Evolutionary conservation across 2,113 vertebrate genomes (phyloP).

Genomic region (Polypterus bichir): DNA sequence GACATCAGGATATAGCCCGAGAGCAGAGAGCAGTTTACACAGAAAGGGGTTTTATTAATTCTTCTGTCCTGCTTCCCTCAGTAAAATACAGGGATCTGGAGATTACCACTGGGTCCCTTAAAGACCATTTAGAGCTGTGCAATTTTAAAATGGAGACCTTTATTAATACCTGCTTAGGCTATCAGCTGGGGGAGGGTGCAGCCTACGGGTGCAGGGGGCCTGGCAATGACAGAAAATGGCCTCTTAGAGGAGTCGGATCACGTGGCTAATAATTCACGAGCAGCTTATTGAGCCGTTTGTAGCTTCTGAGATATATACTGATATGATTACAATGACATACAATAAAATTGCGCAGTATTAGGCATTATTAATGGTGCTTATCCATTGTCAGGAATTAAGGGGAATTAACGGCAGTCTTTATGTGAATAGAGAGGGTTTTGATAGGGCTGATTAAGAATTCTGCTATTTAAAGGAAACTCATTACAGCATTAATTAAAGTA

Average conservation of each 20-base stretch:
- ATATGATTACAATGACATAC: conserved; percentile 68
- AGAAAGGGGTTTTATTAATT: conserved; percentile 72
- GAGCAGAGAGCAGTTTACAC: conserved; percentile 66
- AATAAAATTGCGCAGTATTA: conserved; percentile 60
- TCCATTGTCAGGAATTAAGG: conserved; percentile 62
- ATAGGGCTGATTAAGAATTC: conserved; percentile 66
- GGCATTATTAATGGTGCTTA: conserved; percentile 59
- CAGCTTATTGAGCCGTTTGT: conserved; percentile 53
- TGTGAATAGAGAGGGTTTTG: conserved; percentile 54
- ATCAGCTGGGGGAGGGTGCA: conserved; percentile 57
- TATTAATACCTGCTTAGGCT: conserved; percentile 77
- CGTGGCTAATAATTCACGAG: conserved; percentile 58
- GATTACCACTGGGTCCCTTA: conserved; percentile 76
- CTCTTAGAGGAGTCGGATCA: conserved; percentile 50
- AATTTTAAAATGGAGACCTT: conserved; percentile 72
- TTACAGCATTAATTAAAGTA: conserved; percentile 68
- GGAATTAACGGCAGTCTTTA: conserved; percentile 61
- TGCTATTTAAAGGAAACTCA: conserved; percentile 59
- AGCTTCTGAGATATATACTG: conserved; percentile 57
- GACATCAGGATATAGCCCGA: conserved; percentile 64
- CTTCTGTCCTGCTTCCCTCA: conserved; percentile 66
- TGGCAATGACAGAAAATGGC: conserved; percentile 69
- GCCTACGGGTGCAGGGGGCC: conserved; percentile 25
- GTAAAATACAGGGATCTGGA: conserved; percentile 71
- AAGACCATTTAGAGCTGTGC: conserved; percentile 70